A percentile compares a stretch with the other conserved stretches of the same genome.
phyloP scores from a whole-genome alignment of 2,797 vertebrate genomes.

The Nyctibius grandis region DNA sequence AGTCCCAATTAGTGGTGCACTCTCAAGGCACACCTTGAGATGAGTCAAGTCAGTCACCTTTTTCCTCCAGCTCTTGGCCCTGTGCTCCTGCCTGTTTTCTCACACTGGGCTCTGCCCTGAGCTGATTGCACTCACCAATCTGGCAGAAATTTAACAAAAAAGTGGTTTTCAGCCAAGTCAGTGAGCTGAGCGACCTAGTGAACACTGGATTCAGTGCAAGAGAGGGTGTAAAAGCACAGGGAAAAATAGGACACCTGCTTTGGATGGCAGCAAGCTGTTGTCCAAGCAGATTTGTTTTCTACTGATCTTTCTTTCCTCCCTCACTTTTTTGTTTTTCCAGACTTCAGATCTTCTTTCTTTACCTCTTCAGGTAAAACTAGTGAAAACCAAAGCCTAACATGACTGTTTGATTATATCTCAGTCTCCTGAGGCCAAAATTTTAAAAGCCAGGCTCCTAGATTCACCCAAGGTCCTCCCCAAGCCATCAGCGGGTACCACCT shows the following conservation, averaged over 20 bases:
- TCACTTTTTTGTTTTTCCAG: background rate
- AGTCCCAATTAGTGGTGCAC: background rate
- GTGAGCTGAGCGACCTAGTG: background rate
- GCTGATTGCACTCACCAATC: background rate
- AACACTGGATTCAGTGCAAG: background rate
- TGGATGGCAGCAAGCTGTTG: background rate
- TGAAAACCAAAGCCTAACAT: background rate
- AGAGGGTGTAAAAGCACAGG: background rate
- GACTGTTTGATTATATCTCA: background rate
- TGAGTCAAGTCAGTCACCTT: background rate
- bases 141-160: background rate
- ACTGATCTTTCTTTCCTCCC: background rate
- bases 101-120: background rate
- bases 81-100: background rate
- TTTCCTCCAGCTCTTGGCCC: background rate
- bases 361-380: background rate
- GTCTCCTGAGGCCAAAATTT: background rate
- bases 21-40: background rate
- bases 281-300: background rate
- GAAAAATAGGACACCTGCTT: background rate
- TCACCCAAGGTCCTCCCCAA: background rate
- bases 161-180: background rate
- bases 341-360: background rate
- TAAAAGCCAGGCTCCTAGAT: background rate
- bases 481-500: fast-evolving